A percentile compares a stretch with the other conserved stretches of the same genome.
These are phyloP conservation scores for Drosophila bocqueti DNA, from an alignment of 1,140 invertebrate species.

Conservation along the genomic window DNA sequence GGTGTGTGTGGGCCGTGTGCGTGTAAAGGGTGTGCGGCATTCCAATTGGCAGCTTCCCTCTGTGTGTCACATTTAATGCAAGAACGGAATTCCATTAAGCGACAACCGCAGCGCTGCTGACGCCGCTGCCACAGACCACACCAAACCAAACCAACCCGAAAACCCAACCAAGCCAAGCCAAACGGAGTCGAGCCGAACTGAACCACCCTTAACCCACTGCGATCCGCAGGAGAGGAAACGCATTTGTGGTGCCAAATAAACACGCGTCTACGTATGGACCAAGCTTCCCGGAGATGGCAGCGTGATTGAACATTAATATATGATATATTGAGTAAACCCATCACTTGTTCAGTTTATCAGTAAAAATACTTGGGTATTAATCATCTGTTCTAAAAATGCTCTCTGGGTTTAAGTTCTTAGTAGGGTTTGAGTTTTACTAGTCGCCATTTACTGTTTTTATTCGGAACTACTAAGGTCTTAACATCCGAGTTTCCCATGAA, in stretches of 20 bases:
- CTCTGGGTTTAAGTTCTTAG: no score
- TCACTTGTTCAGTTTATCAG: not conserved
- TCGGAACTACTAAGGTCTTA: no score
- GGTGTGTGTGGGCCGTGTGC: conserved; percentile 3
- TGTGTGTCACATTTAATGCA: conserved; percentile 82
- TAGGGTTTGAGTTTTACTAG: not conserved
- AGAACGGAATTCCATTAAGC: conserved; percentile 83
- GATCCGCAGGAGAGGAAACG: conserved; percentile 63
- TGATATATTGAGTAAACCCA: not conserved
- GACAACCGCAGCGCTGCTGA: conserved; percentile 72
- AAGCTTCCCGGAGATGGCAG: conserved; percentile 12
- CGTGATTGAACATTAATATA: conserved; percentile 12
- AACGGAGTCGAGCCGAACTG: conserved; percentile 25
- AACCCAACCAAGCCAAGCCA: conserved; percentile 20
- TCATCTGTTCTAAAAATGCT: not conserved
- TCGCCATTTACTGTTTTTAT: not conserved
- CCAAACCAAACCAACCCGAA: conserved; percentile 38
- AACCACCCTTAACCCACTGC: conserved; percentile 30
- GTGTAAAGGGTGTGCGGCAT: conserved; percentile 46
- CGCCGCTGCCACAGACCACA: conserved; percentile 68
- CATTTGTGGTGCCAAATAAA: conserved; percentile 82
- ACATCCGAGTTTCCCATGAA: no score
- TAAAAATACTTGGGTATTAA: not conserved
- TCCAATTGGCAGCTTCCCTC: conserved; percentile 77
- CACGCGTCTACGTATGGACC: conserved; percentile 50